Evolutionary conservation across 1,140 invertebrate species (phyloP), one percentile per base, ranked within the genome.

Genomic region (Cyclina sinensis): DNA sequence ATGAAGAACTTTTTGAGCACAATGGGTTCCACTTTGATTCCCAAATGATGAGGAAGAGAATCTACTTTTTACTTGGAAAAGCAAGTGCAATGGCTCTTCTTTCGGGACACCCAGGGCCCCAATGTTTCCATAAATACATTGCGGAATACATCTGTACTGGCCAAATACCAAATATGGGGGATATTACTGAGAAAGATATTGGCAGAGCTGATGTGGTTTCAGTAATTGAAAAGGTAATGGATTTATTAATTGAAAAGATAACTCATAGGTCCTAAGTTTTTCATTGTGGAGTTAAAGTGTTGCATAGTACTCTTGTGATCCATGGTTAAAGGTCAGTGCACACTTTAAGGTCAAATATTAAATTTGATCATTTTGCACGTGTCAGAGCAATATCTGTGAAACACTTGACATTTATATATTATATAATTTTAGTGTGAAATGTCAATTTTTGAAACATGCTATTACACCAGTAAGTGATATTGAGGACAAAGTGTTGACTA

Each of bases 1-100:
- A 79, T 54, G 48, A 79, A 51, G 48, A 79, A 37, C 74, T 79
- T 79, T 79, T 79, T 79, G 39, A 79, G 27, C 39, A 79, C 48
- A 54, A 54, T 51, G 39, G 43, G 24, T 79, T 46, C 74, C 39
- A 54, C 30, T 79, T 24, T 27, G 74, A 79, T 30, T 79, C 74
- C 39, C 43, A 54, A 32, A 32, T 79, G 74, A 48, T 79, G 39
- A 32, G 48, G 48, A 79, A 79, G 48, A 79, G 43, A 54, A 79
- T 32, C 74, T 79, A 79, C 48, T 48, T 51, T 35, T 51, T 54
- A 79, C 39, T 79, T 48, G 74, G 74, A 79, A 79, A 54, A 79
- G 74, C 74, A 51, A 79, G 21, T 79, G 43, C 48, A 48, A 32
- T 48, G 39, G 74, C 74, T 43, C 16, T 79, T 27, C 74, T 79